Evolutionary conservation across 2,888 invertebrate species (phyloP), one percentile per base, ranked within the genome.

Genomic region (Plebejus melissa): DNA sequence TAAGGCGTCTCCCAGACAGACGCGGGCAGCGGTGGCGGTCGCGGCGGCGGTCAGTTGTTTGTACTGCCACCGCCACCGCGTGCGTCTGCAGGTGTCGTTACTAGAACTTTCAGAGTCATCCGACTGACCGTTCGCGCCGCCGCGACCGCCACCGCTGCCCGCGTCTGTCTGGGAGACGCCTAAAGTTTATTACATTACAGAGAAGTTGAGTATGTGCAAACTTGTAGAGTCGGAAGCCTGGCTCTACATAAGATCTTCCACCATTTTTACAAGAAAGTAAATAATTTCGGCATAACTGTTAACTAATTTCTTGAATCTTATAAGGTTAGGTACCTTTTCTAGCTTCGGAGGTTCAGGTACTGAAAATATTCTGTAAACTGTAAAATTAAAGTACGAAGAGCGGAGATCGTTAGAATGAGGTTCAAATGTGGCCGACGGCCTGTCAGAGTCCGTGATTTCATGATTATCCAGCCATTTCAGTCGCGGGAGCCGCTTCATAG

Each of bases 401-500:
- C 87, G 84, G 69, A 90, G 80, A 77, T 90, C 88, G 78, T 91
- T 88, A 9, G 90, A 86, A 76, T 91, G 90, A 0, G 86, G 85
- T 69, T 89, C 88, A 41, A 82, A 81, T 1, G 81, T 78, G 1
- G 84, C 85, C 0, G 38, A 22, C 1, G 85, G 79, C 75, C 88
- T 84, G 78, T 93, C 91, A 0, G 81, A 82, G 16, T 79, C 81
- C 1, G 93, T 83, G 22, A 95, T 81, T 84, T 94, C 86, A 0
- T 92, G 88, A 69, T 86, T 86, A 82, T 95, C 95, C 77, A 95
- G 84, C 90, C 93, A 94, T 76, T 84, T 82, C 6, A 95, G 86
- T 11, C 84, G 83, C 0, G 91, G 90, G 38, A 95, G 81, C 74
- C 83, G 84, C 70, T 79, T 80, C 5, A 94, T 78, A 7, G 92